Conservation (phyloP, 1,140 invertebrate genomes). For the Trinorchestia longiramus region DNA sequence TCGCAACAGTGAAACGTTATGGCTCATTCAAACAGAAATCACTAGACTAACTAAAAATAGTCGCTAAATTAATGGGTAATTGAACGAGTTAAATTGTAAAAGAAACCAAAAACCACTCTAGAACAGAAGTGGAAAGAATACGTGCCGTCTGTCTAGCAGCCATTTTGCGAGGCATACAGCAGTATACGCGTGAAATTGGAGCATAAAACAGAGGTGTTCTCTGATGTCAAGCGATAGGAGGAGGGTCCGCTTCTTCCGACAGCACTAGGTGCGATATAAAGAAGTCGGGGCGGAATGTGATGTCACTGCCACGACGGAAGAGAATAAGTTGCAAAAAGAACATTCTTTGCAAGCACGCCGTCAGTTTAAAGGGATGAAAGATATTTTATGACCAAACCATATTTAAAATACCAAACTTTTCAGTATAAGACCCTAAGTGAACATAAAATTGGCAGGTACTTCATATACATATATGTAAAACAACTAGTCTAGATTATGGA, state of each 20-base stretch:
- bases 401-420: neutral
- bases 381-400: neutral
- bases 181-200: slow-evolving; percentile 13
- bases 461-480: too few species aligned
- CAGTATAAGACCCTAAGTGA: neutral
- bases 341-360: neutral
- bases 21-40: neutral
- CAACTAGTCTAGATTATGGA: too few species aligned
- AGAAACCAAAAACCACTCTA: neutral
- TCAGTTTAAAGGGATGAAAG: neutral
- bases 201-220: slow-evolving; percentile 37
- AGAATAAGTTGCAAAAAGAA: neutral
- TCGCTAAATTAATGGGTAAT: neutral
- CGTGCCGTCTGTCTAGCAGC: neutral
- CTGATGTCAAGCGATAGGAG: slow-evolving; percentile 30
- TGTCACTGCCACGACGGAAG: neutral
- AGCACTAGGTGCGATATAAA: neutral
- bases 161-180: neutral
- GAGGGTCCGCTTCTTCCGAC: neutral
- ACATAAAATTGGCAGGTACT: too few species aligned
- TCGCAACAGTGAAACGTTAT: neutral
- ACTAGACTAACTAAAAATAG: neutral
- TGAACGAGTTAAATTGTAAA: neutral
- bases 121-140: neutral
- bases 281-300: neutral